Evolutionary conservation across 2,888 invertebrate species (phyloP).

Genomic region (Spodoptera exigua): DNA sequence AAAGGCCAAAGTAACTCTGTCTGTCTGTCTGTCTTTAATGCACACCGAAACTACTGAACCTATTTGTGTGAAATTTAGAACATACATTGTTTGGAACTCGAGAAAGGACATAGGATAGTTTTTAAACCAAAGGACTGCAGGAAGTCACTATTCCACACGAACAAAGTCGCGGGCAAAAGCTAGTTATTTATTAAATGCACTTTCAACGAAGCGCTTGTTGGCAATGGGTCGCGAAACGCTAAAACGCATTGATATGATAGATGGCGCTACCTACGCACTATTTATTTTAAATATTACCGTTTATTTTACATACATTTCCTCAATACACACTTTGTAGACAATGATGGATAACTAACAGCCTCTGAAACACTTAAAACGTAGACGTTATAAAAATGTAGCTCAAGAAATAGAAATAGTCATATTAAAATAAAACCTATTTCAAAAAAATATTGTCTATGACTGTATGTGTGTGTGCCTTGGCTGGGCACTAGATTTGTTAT

Average conservation of each 20-base stretch:
- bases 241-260: slow-evolving; percentile 9
- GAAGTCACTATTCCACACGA: too few species aligned
- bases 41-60: too few species aligned
- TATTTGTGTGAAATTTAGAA: too few species aligned
- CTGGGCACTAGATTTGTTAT: slow-evolving; percentile 8
- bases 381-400: slow-evolving; percentile 8
- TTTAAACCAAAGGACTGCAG: too few species aligned
- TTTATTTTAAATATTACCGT: slow-evolving; percentile 9
- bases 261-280: slow-evolving; percentile 14
- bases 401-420: slow-evolving; percentile 19
- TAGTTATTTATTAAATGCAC: slow-evolving; percentile 6
- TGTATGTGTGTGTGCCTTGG: slow-evolving; percentile 28
- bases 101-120: too few species aligned
- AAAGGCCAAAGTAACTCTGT: too few species aligned
- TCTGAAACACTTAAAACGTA: slow-evolving; percentile 11
- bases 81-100: too few species aligned
- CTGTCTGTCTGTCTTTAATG: too few species aligned
- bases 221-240: slow-evolving; percentile 16
- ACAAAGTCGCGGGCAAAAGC: too few species aligned
- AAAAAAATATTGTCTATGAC: slow-evolving; percentile 15
- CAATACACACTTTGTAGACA: slow-evolving; percentile 37
- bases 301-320: slow-evolving; percentile 38
- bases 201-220: neutral
- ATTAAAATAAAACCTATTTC: slow-evolving; percentile 31
- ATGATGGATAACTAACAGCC: slow-evolving; percentile 33